phyloP scores from a whole-genome alignment of 64 coral and sea anemone genomes.

The Pocillopora verrucosa region DNA sequence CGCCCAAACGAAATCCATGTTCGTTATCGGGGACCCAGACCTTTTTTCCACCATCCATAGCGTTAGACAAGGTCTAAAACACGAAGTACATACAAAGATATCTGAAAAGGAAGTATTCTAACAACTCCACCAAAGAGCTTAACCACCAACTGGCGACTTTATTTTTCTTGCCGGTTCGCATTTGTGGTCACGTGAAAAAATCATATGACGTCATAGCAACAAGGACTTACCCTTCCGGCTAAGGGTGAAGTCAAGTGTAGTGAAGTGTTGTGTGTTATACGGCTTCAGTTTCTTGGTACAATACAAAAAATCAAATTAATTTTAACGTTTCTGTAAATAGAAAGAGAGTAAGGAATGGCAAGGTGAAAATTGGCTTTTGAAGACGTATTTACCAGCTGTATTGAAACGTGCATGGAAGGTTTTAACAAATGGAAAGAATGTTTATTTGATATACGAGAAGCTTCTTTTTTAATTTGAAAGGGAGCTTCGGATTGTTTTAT shows the following conservation, averaged over 20 bases:
- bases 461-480: neutral
- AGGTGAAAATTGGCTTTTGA: neutral
- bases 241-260: too few species aligned
- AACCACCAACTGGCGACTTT: slow-evolving; percentile 26
- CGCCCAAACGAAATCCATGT: slow-evolving; percentile 87
- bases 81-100: neutral
- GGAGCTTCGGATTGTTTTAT: neutral
- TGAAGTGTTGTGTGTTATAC: too few species aligned
- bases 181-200: slow-evolving; percentile 29
- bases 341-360: neutral
- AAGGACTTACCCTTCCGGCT: neutral
- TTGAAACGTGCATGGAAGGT: neutral
- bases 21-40: slow-evolving; percentile 93
- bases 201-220: slow-evolving; percentile 35
- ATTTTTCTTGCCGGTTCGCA: slow-evolving; percentile 23
- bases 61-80: neutral
- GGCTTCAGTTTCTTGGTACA: too few species aligned
- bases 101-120: neutral
- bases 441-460: neutral
- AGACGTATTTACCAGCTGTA: neutral
- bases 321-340: too few species aligned
- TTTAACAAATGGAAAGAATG: neutral
- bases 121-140: neutral
- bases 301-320: too few species aligned
- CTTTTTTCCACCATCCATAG: slow-evolving; percentile 80